Evolutionary conservation across 2,797 vertebrate genomes (phyloP).

Genomic region (Centroberyx gerrardi): DNA sequence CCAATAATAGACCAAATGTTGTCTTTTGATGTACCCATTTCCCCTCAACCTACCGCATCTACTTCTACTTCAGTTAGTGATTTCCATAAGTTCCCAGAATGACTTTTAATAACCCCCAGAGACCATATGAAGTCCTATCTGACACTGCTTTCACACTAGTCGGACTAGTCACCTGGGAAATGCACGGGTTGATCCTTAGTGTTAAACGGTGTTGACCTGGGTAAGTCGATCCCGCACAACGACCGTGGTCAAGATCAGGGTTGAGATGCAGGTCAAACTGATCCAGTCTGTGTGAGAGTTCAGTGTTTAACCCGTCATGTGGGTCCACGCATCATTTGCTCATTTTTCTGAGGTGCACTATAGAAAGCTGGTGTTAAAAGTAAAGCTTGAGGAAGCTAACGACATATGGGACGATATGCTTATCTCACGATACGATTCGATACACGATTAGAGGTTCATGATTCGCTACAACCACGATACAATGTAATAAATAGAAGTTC

Average conservation of each 20-base stretch:
- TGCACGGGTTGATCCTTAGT: neutral
- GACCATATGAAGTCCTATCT: too few species aligned
- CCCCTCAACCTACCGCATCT: too few species aligned
- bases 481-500: too few species aligned
- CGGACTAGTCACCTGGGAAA: slow-evolving; percentile 6
- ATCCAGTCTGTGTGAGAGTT: slow-evolving; percentile 27
- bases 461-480: too few species aligned
- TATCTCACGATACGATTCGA: too few species aligned
- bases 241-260: slow-evolving; percentile 16
- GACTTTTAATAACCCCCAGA: too few species aligned
- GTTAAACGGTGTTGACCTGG: slow-evolving; percentile 17
- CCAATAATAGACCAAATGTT: neutral
- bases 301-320: slow-evolving; percentile 12
- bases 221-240: slow-evolving; percentile 6
- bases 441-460: too few species aligned
- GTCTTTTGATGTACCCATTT: too few species aligned
- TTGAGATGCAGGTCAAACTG: slow-evolving; percentile 19
- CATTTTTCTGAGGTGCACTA: neutral
- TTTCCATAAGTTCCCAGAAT: too few species aligned
- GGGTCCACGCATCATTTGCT: slow-evolving; percentile 13
- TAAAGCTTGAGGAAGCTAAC: neutral
- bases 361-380: neutral
- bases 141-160: neutral
- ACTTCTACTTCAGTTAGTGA: too few species aligned
- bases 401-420: neutral